Evolutionary conservation across 2,797 vertebrate genomes (phyloP), one percentile per base, ranked within the genome.

Genomic region (Margarornis squamiger): DNA sequence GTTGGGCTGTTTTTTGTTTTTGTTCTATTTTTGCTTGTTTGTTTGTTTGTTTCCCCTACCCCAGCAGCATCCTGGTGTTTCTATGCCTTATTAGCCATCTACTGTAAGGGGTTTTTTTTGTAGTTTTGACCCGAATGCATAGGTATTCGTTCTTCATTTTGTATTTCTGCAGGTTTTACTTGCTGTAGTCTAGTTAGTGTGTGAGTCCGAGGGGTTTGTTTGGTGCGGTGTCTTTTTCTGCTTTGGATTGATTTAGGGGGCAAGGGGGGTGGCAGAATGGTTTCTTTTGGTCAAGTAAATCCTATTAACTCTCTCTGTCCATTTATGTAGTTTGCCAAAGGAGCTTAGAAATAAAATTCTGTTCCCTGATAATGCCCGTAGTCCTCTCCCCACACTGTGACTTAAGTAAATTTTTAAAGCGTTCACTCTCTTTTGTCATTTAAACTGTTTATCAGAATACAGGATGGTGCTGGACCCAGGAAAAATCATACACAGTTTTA

Each of bases 51-150:
- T 39, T 73, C 27, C 38, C 38, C 13, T 23, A 1, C 19, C 45
- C 3, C 46, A 24, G 11, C 4, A 7, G 3, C 16, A 0, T 14
- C 48, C 8, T 23, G 4, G 1, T 79, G 6, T 46, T 74, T 78
- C 9, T 52, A 0, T 51, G 4, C 2, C 1, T 4, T 67, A 0
- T 9, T 43, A 24, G 16, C 6, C 24, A 1, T 26, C 16, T 17
- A 0, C 14, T 63, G 1, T 38, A 27, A 32, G 10, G 13, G 48
- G 38, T 63, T 52, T 52, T 39, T 1, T 9, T 66, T 29, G 6
- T n/a, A 14, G 16, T 21, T 14, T 51, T 59, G 26, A 21, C 20
- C 48, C 1, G 4, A 17, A 27, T 2, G 7, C 21, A 2, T 30
- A 16, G 18, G 11, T 80, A 8, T 11, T 48, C 27, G 8, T 41